Percentiles rank a stretch among this genome's conserved stretches.
These are phyloP conservation scores for Zosterops borbonicus DNA, from an alignment of 2,113 vertebrate genomes.

Conservation along the genomic window DNA sequence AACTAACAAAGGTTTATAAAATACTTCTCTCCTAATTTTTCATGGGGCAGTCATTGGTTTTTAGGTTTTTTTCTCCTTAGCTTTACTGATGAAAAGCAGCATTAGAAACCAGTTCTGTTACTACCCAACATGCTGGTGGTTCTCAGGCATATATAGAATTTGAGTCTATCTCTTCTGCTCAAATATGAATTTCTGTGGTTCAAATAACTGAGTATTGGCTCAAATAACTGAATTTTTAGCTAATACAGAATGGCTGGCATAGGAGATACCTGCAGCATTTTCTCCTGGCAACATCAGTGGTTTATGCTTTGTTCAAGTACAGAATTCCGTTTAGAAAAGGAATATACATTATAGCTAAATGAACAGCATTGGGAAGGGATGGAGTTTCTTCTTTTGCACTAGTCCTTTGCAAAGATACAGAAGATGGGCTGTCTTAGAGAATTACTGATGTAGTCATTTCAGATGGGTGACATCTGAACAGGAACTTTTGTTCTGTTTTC, in stretches of 20 bases:
- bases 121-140: background rate
- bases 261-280: background rate
- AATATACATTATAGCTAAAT: background rate
- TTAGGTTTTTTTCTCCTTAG: background rate
- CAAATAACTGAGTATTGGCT: background rate
- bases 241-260: background rate
- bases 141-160: background rate
- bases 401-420: background rate
- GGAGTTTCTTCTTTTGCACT: background rate
- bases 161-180: background rate
- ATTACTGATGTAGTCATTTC: background rate
- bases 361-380: background rate
- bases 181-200: background rate
- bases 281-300: background rate
- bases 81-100: background rate
- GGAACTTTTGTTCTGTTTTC: background rate
- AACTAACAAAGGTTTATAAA: conserved; percentile 53
- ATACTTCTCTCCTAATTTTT: conserved; percentile 59
- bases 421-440: background rate
- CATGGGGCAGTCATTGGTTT: background rate
- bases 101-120: background rate
- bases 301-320: background rate
- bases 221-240: background rate
- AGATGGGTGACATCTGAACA: background rate
- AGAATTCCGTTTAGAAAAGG: background rate